phyloP scores from a whole-genome alignment of 53 echinoderm and acorn worm genomes.

The Arbacia lixula region DNA sequence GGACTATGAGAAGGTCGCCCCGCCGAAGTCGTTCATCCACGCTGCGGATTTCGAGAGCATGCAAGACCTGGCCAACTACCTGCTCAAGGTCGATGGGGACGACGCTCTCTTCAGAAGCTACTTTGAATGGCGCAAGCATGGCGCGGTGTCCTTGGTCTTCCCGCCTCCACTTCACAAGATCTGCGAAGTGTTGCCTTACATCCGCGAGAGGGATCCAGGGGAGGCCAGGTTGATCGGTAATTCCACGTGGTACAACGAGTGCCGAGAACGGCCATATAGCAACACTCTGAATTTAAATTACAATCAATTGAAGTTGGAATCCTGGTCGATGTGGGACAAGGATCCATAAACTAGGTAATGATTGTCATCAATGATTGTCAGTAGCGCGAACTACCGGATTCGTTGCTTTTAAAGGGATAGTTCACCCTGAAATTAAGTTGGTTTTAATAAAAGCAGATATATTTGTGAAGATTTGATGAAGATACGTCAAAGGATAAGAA shows the following conservation, averaged over 20 bases:
- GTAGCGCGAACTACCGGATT: no score
- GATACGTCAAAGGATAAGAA: no score
- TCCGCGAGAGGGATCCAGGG: neutral
- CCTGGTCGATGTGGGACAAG: no score
- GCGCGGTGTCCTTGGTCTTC: constrained; percentile 58
- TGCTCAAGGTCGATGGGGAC: constrained; percentile 55
- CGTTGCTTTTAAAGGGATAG: no score
- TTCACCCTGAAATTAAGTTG: no score
- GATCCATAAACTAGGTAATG: no score
- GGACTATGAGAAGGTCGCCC: constrained; percentile 71
- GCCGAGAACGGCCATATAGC: neutral
- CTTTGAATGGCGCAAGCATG: constrained; percentile 76
- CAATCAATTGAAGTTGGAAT: no score
- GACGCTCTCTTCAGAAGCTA: constrained; percentile 72
- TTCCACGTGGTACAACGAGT: constrained; percentile 3
- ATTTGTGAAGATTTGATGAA: no score
- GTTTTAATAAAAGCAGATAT: no score
- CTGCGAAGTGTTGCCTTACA: neutral
- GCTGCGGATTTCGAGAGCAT: constrained; percentile 66
- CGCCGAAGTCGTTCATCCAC: constrained; percentile 82
- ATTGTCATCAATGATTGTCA: no score
- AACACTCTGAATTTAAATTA: no score
- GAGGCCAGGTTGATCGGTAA: neutral
- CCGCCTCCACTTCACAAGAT: constrained; percentile 29
- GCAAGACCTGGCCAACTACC: constrained; percentile 58